These are phyloP conservation scores for Mallotus villosus DNA, from an alignment of 2,797 vertebrate genomes.

Conservation along the genomic window DNA sequence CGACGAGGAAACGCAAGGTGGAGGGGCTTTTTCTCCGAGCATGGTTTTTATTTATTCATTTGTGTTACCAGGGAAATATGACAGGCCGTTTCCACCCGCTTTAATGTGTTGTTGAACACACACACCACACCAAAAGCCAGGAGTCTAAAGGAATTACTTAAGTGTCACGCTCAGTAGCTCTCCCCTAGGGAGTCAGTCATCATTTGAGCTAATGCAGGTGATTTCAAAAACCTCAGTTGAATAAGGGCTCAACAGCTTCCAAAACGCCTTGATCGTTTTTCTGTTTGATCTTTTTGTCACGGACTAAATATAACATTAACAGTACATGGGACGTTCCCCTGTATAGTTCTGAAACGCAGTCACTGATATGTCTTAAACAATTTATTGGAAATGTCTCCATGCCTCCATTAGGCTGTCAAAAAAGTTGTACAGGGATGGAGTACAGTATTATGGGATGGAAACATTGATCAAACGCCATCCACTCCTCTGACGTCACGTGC, in stretches of 20 bases:
- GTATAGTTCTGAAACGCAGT: constrained; percentile 13
- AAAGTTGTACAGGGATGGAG: too few species aligned
- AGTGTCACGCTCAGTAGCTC: constrained; percentile 54
- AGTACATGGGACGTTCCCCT: constrained; percentile 8
- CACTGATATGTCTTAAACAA: constrained; percentile 7
- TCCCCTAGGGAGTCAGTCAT: constrained; percentile 41
- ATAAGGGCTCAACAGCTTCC: constrained; percentile 22
- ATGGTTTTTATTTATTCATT: constrained; percentile 65
- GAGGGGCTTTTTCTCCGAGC: too few species aligned
- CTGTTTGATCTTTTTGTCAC: constrained; percentile 33
- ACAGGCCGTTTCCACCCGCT: constrained; percentile 42
- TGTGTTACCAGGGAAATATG: constrained; percentile 67
- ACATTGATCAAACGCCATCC: too few species aligned
- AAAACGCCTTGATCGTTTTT: constrained; percentile 22
- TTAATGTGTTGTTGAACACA: constrained; percentile 60
- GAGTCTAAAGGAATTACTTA: constrained; percentile 53
- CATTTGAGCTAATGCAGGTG: constrained; percentile 53
- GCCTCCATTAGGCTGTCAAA: background rate
- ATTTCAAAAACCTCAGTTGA: constrained; percentile 46
- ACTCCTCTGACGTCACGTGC: too few species aligned
- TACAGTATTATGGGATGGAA: too few species aligned
- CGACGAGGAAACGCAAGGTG: constrained; percentile 45
- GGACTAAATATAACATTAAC: constrained; percentile 35
- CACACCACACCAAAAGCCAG: constrained; percentile 16
- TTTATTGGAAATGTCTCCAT: background rate